Evolutionary conservation across 2,113 vertebrate genomes (phyloP).

Genomic region (Sander lucioperca): DNA sequence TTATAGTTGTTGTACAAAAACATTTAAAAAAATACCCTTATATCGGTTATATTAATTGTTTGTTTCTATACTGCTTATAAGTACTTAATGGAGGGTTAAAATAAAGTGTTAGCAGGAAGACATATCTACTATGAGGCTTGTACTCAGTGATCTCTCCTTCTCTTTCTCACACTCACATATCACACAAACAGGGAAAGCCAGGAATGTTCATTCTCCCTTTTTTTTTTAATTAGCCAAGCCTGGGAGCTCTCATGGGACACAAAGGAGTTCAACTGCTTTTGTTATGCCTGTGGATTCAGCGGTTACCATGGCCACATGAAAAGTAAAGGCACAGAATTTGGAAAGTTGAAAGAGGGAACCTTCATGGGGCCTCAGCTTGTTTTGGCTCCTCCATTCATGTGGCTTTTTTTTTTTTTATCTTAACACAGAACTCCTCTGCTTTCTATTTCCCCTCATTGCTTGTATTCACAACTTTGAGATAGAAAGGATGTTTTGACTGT

Average conservation of each 20-base stretch:
- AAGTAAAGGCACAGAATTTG: conserved; percentile 69
- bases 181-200: conserved; percentile 29
- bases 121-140: neutral
- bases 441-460: neutral
- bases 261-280: conserved; percentile 73
- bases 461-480: neutral
- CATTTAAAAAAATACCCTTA: neutral
- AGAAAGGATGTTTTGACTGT: conserved; percentile 46
- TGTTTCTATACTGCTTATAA: neutral
- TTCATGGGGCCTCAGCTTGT: conserved; percentile 57
- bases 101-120: neutral
- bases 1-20: neutral
- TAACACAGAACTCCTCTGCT: neutral
- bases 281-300: conserved; percentile 62
- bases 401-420: neutral
- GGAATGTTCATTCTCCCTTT: conserved; percentile 57
- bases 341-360: conserved; percentile 60
- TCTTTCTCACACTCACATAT: conserved; percentile 24
- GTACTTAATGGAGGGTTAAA: neutral
- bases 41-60: neutral
- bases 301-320: conserved; percentile 70
- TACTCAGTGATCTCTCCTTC: conserved; percentile 17
- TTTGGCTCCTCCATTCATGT: conserved; percentile 47
- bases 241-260: conserved; percentile 60
- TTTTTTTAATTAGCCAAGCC: conserved; percentile 66